Conservation (phyloP, 2,113 vertebrate genomes). For the Oophaga pumilio region DNA sequence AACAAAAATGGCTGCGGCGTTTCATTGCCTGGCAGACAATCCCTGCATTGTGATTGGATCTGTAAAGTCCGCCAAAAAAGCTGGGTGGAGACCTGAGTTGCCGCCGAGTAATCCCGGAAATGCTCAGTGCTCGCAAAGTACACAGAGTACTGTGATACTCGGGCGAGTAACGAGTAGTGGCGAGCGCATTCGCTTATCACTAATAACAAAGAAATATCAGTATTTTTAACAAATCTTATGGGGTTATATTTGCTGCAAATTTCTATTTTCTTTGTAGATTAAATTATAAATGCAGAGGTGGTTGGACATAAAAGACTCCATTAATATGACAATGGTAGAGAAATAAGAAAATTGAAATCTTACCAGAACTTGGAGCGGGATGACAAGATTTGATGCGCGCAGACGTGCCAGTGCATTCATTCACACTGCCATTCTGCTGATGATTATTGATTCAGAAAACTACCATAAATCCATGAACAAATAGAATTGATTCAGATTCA, state of each 20-base stretch:
- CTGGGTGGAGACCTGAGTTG: too few relatives aligned
- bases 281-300: background rate
- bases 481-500: conserved; percentile 8
- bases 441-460: conserved; percentile 4
- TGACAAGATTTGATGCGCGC: background rate
- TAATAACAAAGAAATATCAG: too few relatives aligned
- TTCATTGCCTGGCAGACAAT: too few relatives aligned
- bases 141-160: too few relatives aligned
- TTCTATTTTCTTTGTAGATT: background rate
- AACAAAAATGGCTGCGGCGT: too few relatives aligned
- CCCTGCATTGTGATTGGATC: too few relatives aligned
- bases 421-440: background rate
- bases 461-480: background rate
- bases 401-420: background rate
- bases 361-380: background rate
- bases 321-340: background rate
- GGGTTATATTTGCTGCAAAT: background rate
- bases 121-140: too few relatives aligned
- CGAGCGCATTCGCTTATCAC: too few relatives aligned
- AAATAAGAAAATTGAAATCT: background rate
- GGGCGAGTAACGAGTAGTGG: too few relatives aligned
- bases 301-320: background rate
- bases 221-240: background rate
- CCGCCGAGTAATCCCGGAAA: too few relatives aligned
- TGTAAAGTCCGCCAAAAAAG: too few relatives aligned